These are phyloP conservation scores for Brachyopa scutellaris DNA, from an alignment of 2,888 invertebrate genomes.

Conservation along the genomic window DNA sequence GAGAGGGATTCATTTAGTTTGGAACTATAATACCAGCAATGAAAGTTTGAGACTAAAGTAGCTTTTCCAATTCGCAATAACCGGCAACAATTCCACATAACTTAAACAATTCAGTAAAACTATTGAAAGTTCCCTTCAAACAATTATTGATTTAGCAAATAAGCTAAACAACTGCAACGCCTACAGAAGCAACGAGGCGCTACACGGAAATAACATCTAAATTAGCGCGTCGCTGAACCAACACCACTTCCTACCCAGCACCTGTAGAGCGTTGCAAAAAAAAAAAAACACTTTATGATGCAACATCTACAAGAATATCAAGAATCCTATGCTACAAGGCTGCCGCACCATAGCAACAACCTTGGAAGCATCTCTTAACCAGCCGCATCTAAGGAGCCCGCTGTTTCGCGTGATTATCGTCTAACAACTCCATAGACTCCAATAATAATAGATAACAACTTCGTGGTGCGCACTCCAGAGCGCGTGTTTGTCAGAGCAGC, in stretches of 20 bases:
- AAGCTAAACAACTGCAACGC: constrained; percentile 23
- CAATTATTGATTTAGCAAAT: constrained; percentile 4
- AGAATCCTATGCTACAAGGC: constrained; percentile 49
- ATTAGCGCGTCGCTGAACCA: constrained; percentile 53
- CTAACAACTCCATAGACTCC: constrained; percentile 67
- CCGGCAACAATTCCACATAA: background rate
- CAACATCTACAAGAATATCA: constrained; percentile 9
- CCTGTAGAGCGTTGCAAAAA: constrained; percentile 16
- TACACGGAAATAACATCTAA: constrained; percentile 52
- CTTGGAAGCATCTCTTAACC: constrained; percentile 49
- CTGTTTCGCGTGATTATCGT: constrained; percentile 62
- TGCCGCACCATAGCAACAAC: constrained; percentile 40
- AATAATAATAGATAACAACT: constrained; percentile 59
- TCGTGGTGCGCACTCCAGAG: constrained; percentile 5
- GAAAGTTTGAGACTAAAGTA: no score
- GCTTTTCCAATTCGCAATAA: background rate
- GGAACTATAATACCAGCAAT: no score
- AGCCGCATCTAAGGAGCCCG: constrained; percentile 64
- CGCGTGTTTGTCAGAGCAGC: constrained; percentile 15
- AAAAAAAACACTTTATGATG: constrained; percentile 54
- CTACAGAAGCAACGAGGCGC: constrained; percentile 38
- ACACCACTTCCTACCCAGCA: constrained; percentile 8
- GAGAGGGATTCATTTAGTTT: no score
- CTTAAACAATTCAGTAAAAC: no score
- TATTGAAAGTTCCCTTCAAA: background rate